phyloP scores from a whole-genome alignment of 1,140 invertebrate genomes.

The Diabrotica virgifera region DNA sequence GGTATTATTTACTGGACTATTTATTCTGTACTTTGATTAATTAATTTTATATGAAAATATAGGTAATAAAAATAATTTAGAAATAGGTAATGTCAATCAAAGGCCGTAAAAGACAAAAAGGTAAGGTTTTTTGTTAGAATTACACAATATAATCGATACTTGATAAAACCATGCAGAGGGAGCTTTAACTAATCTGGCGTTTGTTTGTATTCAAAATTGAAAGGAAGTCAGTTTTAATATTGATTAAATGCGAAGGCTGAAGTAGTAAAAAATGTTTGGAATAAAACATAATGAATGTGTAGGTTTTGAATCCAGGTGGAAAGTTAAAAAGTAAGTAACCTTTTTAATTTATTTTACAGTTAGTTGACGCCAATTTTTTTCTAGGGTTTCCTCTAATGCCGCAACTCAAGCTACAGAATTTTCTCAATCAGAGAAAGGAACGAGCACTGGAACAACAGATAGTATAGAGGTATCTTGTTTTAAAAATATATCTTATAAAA shows the following conservation, averaged over 20 bases:
- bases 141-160: too few species aligned
- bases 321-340: constrained; percentile 39
- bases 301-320: constrained; percentile 45
- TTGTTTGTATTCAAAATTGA: constrained; percentile 14
- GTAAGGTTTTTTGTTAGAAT: too few species aligned
- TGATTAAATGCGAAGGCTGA: too few species aligned
- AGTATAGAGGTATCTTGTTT: constrained; percentile 18
- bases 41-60: too few species aligned
- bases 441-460: constrained; percentile 20
- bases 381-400: constrained; percentile 32
- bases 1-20: too few species aligned
- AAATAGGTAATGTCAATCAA: too few species aligned
- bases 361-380: constrained; percentile 13
- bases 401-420: constrained; percentile 36
- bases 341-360: constrained; percentile 6
- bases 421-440: constrained; percentile 24
- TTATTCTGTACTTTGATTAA: too few species aligned
- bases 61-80: too few species aligned
- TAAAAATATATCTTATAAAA: too few species aligned
- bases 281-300: constrained; percentile 43
- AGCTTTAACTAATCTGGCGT: neutral
- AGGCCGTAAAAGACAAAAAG: too few species aligned
- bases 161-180: too few species aligned
- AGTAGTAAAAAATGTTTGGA: constrained; percentile 33
- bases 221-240: neutral